Conservation (phyloP, 2,797 vertebrate genomes). For the Xenopus petersii region DNA sequence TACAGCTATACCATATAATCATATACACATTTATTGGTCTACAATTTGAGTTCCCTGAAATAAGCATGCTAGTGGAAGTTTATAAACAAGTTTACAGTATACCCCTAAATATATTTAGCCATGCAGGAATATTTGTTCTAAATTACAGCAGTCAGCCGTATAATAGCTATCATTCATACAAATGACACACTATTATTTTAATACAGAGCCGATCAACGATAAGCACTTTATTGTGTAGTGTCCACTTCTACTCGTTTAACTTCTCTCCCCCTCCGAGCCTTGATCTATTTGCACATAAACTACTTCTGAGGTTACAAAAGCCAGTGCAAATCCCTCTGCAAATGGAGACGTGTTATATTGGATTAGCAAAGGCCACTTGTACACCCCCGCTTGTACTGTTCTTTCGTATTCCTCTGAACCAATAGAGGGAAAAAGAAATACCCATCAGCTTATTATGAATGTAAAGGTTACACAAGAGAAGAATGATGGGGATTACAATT, state of each 20-base stretch:
- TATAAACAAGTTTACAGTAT: no score
- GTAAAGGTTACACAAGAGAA: slow-evolving; percentile 43
- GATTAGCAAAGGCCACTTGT: slow-evolving; percentile 32
- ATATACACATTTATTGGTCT: no score
- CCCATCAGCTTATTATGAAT: slow-evolving; percentile 39
- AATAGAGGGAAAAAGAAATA: slow-evolving; percentile 12
- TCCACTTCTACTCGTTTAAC: background rate
- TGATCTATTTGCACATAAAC: slow-evolving; percentile 7
- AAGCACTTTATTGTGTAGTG: background rate
- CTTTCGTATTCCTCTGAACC: slow-evolving; percentile 3
- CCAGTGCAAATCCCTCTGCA: slow-evolving; percentile 16
- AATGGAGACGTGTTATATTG: slow-evolving; percentile 19
- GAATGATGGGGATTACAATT: slow-evolving; percentile 45
- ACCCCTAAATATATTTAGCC: no score
- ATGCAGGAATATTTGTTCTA: no score
- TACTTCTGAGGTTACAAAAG: slow-evolving; percentile 9
- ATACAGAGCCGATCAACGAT: background rate
- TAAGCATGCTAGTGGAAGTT: no score
- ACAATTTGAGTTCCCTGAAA: no score
- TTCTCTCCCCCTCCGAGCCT: background rate
- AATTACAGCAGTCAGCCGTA: no score
- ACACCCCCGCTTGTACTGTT: slow-evolving; percentile 2
- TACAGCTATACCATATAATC: no score
- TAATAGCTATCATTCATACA: no score
- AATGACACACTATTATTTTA: no score